phyloP scores from a whole-genome alignment of 2,888 invertebrate genomes.

The Fragum sueziense region DNA sequence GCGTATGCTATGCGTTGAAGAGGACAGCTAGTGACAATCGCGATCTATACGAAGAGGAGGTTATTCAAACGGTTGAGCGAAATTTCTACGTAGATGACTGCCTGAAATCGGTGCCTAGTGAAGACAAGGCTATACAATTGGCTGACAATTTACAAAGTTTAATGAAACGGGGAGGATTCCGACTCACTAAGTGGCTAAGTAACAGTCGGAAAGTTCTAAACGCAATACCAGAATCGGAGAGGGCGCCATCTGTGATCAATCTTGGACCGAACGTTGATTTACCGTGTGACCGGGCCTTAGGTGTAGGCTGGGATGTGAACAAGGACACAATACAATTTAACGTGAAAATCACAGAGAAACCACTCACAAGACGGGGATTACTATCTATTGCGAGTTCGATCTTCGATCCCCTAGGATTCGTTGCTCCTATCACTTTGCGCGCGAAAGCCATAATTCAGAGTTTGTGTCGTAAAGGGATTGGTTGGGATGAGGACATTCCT shows the following conservation, averaged over 20 bases:
- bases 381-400: no score
- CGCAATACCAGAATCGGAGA: no score
- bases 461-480: no score
- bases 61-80: background rate
- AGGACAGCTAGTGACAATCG: slow-evolving; percentile 28
- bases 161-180: background rate
- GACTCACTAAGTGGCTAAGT: slow-evolving; percentile 12
- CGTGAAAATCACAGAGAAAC: slow-evolving; percentile 6
- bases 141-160: background rate
- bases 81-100: slow-evolving; percentile 19
- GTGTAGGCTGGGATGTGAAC: no score
- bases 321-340: background rate
- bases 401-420: no score
- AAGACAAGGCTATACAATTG: background rate
- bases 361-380: no score
- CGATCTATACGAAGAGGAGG: background rate
- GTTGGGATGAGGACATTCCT: no score
- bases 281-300: no score
- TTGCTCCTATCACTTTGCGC: no score
- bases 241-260: background rate
- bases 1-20: slow-evolving; percentile 26
- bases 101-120: background rate
- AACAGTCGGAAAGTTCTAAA: no score
- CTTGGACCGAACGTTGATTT: background rate
- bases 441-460: no score